phyloP scores from a whole-genome alignment of 2,888 invertebrate species.

The Hesperia comma region DNA sequence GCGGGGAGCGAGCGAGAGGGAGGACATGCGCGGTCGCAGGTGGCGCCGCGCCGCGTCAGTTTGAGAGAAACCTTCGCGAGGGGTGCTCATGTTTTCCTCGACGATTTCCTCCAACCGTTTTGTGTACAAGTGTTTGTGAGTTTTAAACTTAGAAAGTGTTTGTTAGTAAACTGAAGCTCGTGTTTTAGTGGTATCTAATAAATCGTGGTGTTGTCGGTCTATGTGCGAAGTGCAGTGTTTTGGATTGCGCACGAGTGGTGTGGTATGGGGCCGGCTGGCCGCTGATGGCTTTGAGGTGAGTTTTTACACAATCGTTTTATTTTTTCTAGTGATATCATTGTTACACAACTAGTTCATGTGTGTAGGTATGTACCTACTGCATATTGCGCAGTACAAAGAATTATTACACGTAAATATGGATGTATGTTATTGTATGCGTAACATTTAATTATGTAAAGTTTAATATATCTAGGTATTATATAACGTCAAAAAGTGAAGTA shows the following conservation, averaged over 20 bases:
- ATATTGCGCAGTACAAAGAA: not conserved
- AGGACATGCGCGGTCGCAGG: conserved; percentile 42
- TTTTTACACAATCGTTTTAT: conserved; percentile 29
- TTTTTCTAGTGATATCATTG: conserved; percentile 19
- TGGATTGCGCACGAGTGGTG: conserved; percentile 41
- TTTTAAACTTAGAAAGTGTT: not conserved
- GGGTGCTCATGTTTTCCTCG: conserved; percentile 41
- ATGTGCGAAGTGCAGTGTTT: conserved; percentile 40
- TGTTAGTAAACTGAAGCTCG: not conserved
- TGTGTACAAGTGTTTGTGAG: conserved; percentile 11
- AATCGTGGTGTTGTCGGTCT: conserved; percentile 2
- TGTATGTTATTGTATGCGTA: not conserved
- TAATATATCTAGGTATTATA: too few species aligned
- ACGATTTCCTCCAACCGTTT: conserved; percentile 26
- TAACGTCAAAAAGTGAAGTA: too few species aligned
- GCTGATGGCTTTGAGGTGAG: conserved; percentile 55
- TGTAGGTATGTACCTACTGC: too few species aligned
- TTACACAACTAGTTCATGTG: conserved; percentile 1
- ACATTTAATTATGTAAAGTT: too few species aligned
- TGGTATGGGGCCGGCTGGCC: conserved; percentile 41
- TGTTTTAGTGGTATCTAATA: not conserved
- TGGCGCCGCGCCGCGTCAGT: conserved; percentile 60
- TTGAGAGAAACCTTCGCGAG: conserved; percentile 46
- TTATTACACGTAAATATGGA: not conserved
- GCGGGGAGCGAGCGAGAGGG: conserved; percentile 40